phyloP scores from a whole-genome alignment of 2,888 invertebrate species.

The Gymnocheta viridis region DNA sequence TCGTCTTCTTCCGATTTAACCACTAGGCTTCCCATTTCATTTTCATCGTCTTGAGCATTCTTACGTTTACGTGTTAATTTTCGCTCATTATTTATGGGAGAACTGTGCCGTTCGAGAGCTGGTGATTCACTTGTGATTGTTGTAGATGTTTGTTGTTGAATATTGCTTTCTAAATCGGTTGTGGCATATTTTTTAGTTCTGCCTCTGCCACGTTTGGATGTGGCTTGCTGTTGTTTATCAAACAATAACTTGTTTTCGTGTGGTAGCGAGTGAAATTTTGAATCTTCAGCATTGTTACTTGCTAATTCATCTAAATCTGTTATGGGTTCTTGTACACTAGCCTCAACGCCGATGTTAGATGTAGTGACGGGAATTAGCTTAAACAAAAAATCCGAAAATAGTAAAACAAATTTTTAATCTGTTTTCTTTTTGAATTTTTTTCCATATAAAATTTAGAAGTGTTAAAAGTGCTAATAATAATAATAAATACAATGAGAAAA shows the following conservation, averaged over 20 bases:
- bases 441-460: neutral
- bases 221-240: conserved; percentile 20
- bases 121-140: conserved; percentile 14
- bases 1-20: conserved; percentile 70
- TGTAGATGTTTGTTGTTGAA: neutral
- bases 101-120: conserved; percentile 42
- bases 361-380: neutral
- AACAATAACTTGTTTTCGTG: conserved; percentile 29
- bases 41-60: conserved; percentile 72
- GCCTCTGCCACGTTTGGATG: conserved; percentile 72
- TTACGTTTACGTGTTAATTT: conserved; percentile 76
- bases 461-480: too few relatives aligned
- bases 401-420: neutral
- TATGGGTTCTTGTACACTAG: neutral
- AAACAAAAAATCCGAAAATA: too few relatives aligned
- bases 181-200: conserved; percentile 72
- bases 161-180: conserved; percentile 36
- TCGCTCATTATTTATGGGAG: conserved; percentile 68
- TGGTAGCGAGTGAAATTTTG: neutral
- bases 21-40: neutral
- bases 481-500: too few relatives aligned
- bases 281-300: neutral
- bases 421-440: neutral
- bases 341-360: neutral
- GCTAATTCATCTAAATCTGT: neutral